phyloP scores from a whole-genome alignment of 2,113 vertebrate species.

The Paradoxurus hermaphroditus region DNA sequence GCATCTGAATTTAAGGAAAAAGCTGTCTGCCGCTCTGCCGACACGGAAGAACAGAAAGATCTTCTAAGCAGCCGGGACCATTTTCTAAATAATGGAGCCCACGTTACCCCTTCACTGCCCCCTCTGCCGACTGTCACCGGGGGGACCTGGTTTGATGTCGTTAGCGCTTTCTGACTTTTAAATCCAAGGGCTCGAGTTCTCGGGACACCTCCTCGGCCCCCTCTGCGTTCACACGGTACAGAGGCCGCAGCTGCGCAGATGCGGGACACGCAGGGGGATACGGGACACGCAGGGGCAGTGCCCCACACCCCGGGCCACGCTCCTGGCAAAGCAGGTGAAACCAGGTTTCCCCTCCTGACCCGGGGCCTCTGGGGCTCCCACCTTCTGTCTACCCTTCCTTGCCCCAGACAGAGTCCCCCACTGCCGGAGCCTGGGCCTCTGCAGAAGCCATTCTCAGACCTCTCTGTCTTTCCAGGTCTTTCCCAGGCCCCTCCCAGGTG shows the following conservation, averaged over 20 bases:
- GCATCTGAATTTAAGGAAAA: not conserved
- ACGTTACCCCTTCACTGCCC: rapidly evolving
- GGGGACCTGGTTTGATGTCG: not conserved
- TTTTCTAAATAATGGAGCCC: not conserved
- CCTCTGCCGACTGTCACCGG: not conserved
- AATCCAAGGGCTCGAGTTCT: not conserved
- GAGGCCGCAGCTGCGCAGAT: not conserved
- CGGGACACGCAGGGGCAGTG: rapidly evolving
- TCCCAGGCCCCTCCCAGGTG: not conserved
- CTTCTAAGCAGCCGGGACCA: not conserved
- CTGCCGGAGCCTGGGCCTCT: not conserved
- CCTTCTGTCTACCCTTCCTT: not conserved
- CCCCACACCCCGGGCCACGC: rapidly evolving
- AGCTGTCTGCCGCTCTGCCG: not conserved
- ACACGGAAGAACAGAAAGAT: not conserved
- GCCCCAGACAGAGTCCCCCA: not conserved
- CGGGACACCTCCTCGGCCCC: not conserved
- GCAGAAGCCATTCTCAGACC: not conserved
- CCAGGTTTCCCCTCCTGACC: not conserved
- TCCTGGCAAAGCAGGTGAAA: not conserved
- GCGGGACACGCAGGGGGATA: no score
- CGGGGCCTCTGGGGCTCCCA: no score
- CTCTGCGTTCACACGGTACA: not conserved
- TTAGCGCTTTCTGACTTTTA: not conserved
- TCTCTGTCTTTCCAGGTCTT: not conserved